Evolutionary conservation across 2,888 invertebrate genomes (phyloP).

Genomic region (Dendrolimus houi): DNA sequence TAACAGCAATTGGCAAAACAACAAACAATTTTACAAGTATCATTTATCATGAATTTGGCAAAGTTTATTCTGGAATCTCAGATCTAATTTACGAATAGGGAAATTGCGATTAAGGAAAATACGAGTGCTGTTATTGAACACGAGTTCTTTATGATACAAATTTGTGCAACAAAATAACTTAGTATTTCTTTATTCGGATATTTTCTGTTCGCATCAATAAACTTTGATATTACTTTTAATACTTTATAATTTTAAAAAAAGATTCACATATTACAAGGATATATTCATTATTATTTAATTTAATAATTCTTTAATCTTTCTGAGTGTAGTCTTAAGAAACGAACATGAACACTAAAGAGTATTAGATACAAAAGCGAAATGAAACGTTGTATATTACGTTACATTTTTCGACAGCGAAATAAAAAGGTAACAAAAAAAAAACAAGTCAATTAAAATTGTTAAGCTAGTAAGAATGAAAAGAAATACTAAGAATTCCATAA

Average conservation of each 20-base stretch:
- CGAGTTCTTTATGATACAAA: neutral
- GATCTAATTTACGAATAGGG: constrained; percentile 7
- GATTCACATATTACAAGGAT: too few relatives aligned
- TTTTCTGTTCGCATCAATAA: too few relatives aligned
- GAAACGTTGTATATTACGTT: too few relatives aligned
- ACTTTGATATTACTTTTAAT: too few relatives aligned
- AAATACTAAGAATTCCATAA: constrained; percentile 39
- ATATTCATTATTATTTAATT: too few relatives aligned
- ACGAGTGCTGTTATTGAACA: neutral
- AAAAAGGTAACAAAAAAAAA: neutral
- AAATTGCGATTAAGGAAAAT: neutral
- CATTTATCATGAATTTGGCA: constrained; percentile 44
- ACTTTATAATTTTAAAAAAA: too few relatives aligned
- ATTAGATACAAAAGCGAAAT: too few relatives aligned
- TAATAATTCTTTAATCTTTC: too few relatives aligned
- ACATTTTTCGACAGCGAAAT: too few relatives aligned
- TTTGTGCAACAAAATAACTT: constrained; percentile 8
- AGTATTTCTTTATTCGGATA: too few relatives aligned
- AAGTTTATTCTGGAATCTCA: constrained; percentile 34
- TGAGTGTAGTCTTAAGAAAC: too few relatives aligned
- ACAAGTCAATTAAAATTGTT: neutral
- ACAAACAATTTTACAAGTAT: constrained; percentile 31
- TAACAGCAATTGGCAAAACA: constrained; percentile 9
- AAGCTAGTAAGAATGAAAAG: neutral
- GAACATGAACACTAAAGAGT: too few relatives aligned